phyloP scores from a whole-genome alignment of 2,888 invertebrate genomes.

The Chrysopilus asiliformis region DNA sequence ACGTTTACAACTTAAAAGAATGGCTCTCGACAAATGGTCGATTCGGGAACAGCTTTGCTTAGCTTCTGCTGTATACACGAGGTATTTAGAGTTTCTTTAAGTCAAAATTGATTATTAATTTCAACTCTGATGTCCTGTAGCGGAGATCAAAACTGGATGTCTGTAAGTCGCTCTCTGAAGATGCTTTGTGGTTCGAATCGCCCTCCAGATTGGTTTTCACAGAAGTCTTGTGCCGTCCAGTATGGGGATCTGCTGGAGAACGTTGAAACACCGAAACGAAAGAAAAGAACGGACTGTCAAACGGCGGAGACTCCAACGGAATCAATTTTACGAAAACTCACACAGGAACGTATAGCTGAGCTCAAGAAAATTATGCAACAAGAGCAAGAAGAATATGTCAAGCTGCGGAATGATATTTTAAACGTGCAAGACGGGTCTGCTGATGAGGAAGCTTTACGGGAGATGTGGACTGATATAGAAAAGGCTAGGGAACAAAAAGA shows the following conservation, averaged over 20 bases:
- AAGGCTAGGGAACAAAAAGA: conserved; percentile 56
- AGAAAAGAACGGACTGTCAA: conserved; percentile 45
- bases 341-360: conserved; percentile 64
- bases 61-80: conserved; percentile 77
- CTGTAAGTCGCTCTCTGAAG: conserved; percentile 68
- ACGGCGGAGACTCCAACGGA: conserved; percentile 62
- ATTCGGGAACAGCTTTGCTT: conserved; percentile 70
- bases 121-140: no score
- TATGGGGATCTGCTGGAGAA: conserved; percentile 70
- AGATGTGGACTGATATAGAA: conserved; percentile 62
- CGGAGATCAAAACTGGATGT: conserved; percentile 87
- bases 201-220: conserved; percentile 79
- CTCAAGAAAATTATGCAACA: conserved; percentile 55
- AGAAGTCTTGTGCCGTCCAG: conserved; percentile 80
- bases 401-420: conserved; percentile 46
- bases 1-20: conserved; percentile 43
- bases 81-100: no score
- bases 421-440: conserved; percentile 40
- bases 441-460: conserved; percentile 57
- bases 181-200: conserved; percentile 62
- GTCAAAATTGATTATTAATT: no score
- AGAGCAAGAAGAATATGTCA: conserved; percentile 60
- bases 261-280: conserved; percentile 73
- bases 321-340: conserved; percentile 60
- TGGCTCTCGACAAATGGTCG: conserved; percentile 74